Evolutionary conservation across 2,797 vertebrate species (phyloP), one percentile per base, ranked within the genome.

Genomic region (Lepus oiostolus): DNA sequence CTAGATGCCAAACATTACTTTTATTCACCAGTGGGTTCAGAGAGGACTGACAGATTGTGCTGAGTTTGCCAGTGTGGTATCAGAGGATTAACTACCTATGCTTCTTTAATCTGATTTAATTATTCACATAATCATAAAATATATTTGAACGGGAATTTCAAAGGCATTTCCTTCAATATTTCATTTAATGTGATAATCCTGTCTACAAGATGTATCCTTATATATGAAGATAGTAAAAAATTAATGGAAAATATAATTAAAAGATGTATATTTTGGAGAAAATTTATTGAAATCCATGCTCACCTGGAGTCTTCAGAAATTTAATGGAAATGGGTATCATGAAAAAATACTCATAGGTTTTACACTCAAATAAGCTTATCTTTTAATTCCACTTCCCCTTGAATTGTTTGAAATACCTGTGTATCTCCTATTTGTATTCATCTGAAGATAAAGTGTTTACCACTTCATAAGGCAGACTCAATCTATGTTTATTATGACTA

Each of bases 141-240:
- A 26, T 8, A 62, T 86, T 77, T 62, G 4, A 80, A 84, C 91
- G 24, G n/a, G 5, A 89, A 68, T 68, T 38, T 42, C 30, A 24
- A 86, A 12, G 47, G 4, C 32, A 70, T 32, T 68, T 63, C 14
- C 35, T 35, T 22, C 12, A 77, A 7, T 35, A 63, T 86, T 87
- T 63, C 71, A 67, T 90, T 96, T 74, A 74, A 81, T 54, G 16
- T 90, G 80, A 62, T 35, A 67, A 85, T 84, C 28, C 16, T 30
- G 13, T n/a, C 38, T 93, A 54, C 2, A 54, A 24, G 7, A 13
- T 63, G 14, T 47, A 19, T 35, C 26, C 7, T 72, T 60, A 32
- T 19, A 58, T 30, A 68, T 38, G 54, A 58, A 58, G 54, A 16
- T 58, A 21, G 54, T 58, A 6, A 17, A 58, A 16, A 58, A 16